Conservation (phyloP, 64 coral and sea anemone genomes). For the Dendronephthya gigantea region DNA sequence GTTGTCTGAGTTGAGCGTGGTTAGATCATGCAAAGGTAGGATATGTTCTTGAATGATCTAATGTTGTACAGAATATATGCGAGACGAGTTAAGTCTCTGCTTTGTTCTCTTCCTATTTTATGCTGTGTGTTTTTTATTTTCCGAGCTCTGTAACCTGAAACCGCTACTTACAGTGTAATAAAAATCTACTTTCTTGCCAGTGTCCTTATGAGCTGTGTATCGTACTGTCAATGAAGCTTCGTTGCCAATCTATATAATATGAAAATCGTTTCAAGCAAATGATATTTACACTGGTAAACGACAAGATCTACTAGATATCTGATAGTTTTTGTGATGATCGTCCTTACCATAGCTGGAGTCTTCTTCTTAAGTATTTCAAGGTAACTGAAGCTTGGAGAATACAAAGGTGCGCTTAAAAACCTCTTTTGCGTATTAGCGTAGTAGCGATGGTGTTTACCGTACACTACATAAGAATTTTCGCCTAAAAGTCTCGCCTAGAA, state of each 20-base stretch:
- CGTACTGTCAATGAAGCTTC: not conserved
- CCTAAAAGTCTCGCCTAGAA: not conserved
- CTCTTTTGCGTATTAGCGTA: too few species aligned
- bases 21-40: too few species aligned
- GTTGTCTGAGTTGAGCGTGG: too few species aligned
- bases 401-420: not conserved
- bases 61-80: too few species aligned
- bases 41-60: too few species aligned
- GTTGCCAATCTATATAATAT: not conserved
- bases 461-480: not conserved
- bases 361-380: not conserved
- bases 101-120: not conserved
- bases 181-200: not conserved
- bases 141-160: too few species aligned
- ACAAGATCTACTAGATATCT: too few species aligned
- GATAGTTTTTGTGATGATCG: too few species aligned
- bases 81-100: too few species aligned
- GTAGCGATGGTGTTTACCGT: not conserved
- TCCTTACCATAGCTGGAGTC: not conserved
- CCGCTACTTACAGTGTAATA: conserved; percentile 12
- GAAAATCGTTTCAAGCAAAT: not conserved
- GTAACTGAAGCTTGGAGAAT: conserved; percentile 9
- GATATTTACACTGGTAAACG: too few species aligned
- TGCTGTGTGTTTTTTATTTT: too few species aligned
- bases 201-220: not conserved